Base-by-base conservation (phyloP, 2,113 vertebrate genomes). In the Sinocyclocheilus maitianheensis region DNA sequence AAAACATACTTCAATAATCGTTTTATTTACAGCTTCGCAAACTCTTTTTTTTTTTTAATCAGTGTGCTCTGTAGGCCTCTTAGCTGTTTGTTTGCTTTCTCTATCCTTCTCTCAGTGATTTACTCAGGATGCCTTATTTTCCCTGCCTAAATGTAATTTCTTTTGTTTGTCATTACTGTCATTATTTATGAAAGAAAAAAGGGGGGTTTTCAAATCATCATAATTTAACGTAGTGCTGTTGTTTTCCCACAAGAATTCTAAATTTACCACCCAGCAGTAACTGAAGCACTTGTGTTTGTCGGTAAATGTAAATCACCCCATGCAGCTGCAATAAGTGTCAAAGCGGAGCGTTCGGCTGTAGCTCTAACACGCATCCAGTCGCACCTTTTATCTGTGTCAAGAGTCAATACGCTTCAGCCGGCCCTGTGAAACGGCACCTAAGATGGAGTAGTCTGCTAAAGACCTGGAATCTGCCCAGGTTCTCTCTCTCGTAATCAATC, bases 201-300 rank as follows among this genome's bases (percentile, higher is more conserved):
- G 51, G 26, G 12, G 24, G 30, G 18, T 13, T 40, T 48, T 46
- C 62, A 85, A 85, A 71, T 84, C 11, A 74, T 81, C 24, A 63
- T 81, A 74, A 86, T 72, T 80, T 62, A 81, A 74, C 67, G 9
- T 30, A 81, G 69, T 26, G 18, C 51, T 40, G n/a, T 78, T 72
- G 40, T 86, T 80, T 63, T 46, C 53, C 65, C 77, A 22, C 46
- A 86, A 62, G 24, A 75, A 63, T 26, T 48, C 69, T 12, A 69
- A 63, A 81, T 81, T 46, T 75, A 62, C n/a, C 51, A 86, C 65
- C 53, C 74, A 22, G 67, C 81, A 60, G 51, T 84, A 60, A 84
- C 74, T 24, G 34, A 22, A 72, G 69, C 81, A 74, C 69, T 84
- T 58, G 67, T 74, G 67, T 72, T 84, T 24, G 46, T n/a, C 69